Evolutionary conservation across 2,888 invertebrate genomes (phyloP), one percentile per base, ranked within the genome.

Genomic region (Stenurella melanura): DNA sequence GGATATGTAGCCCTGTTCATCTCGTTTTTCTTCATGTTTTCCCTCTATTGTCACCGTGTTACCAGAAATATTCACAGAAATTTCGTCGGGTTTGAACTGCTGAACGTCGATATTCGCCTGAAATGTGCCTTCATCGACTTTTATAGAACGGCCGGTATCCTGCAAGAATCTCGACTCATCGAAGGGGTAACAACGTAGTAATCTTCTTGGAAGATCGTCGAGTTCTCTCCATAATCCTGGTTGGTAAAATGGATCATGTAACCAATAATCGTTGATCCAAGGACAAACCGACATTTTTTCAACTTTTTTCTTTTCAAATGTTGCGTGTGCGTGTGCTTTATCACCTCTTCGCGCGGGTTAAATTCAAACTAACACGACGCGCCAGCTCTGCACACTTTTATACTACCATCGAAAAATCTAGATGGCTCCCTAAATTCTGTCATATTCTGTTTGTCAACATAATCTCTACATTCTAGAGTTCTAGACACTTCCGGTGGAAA

Each of bases 81-180:
- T 93, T 88, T 96, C 96, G n/a, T 93, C 92, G 0, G 96, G 96
- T 17, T 91, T 90, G 85, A 95, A 96, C 83, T 95, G 94, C 84
- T 94, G 93, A 0, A 96, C 95, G 85, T 96, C 95, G 82, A 95
- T 89, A 83, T 92, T 92, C 11, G 94, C 93, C 86, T 93, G 93
- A 78, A 93, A 94, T 75, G 93, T 93, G 83, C 94, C 92, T n/a
- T 93, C 92, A 84, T 93, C 93, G n/a, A 90, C 87, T 77, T 61
- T 57, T 18, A 73, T 54, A 4, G 74, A 71, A 26, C 2, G 1
- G 0, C 72, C 79, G 12, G 64, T 64, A 64, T 75, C 75, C 19
- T 73, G 70, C 1, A 68, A 54, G 15, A 68, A 1, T n/a, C 9
- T 30, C 21, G 54, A 17, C 57, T 69, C 30, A 4, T 69, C 57